Evolutionary conservation across 2,797 vertebrate genomes (phyloP).

Genomic region (Rhodeus uyekii): DNA sequence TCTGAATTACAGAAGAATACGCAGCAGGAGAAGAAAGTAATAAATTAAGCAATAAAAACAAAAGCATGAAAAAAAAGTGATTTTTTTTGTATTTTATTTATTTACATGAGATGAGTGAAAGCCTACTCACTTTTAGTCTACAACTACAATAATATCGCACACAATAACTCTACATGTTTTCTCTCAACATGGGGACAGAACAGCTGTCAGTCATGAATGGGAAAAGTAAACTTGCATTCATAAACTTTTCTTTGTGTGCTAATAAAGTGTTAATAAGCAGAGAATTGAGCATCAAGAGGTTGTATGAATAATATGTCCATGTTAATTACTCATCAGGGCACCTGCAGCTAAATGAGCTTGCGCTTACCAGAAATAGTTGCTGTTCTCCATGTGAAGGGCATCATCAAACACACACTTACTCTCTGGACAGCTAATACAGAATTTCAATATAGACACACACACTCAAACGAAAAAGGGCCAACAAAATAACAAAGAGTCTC

Average conservation of each 20-base stretch:
- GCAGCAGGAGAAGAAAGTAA: no score
- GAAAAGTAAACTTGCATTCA: no score
- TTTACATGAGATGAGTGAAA: no score
- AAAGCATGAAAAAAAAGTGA: no score
- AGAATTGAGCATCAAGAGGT: slow-evolving; percentile 35
- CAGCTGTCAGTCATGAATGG: no score
- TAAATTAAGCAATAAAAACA: no score
- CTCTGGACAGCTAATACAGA: slow-evolving; percentile 27
- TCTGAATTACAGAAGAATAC: no score
- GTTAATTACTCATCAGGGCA: slow-evolving; percentile 45
- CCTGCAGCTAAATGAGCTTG: slow-evolving; percentile 41
- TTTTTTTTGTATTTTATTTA: no score
- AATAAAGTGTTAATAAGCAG: slow-evolving; percentile 30
- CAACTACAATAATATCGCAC: no score
- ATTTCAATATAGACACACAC: slow-evolving; percentile 35
- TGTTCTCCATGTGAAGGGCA: slow-evolving; percentile 44
- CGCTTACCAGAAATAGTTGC: slow-evolving; percentile 47
- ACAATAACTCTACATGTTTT: no score
- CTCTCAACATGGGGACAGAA: no score
- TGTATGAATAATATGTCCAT: slow-evolving; percentile 36
- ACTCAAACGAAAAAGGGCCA: slow-evolving; percentile 21
- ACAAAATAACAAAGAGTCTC: slow-evolving; percentile 34
- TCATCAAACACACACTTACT: not conserved
- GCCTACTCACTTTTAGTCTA: no score
- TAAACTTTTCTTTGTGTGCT: not conserved